These are phyloP conservation scores for Choristoneura rosaceana DNA, from an alignment of 2,888 invertebrate genomes.

Conservation along the genomic window DNA sequence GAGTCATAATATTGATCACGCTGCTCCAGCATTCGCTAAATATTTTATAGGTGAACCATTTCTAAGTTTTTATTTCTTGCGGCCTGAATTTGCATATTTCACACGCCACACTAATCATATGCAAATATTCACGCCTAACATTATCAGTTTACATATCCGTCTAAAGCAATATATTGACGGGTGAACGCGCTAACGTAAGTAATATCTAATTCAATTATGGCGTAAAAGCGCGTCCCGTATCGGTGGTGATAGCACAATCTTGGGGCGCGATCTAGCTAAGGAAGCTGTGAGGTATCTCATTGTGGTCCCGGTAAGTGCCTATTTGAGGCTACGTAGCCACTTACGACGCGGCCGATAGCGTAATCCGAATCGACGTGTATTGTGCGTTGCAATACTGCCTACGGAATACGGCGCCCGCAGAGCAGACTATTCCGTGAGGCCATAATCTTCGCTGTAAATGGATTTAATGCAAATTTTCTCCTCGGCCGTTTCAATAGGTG, in stretches of 20 bases:
- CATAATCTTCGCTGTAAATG: slow-evolving; percentile 76
- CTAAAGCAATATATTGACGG: slow-evolving; percentile 53
- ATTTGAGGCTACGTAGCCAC: slow-evolving; percentile 77
- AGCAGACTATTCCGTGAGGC: slow-evolving; percentile 67
- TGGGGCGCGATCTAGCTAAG: slow-evolving; percentile 68
- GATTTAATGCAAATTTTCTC: slow-evolving; percentile 77
- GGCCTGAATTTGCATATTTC: slow-evolving; percentile 25
- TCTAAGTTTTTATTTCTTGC: background rate
- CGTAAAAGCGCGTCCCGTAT: slow-evolving; percentile 71
- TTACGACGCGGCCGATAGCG: slow-evolving; percentile 72
- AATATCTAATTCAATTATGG: slow-evolving; percentile 78
- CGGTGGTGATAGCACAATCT: slow-evolving; percentile 74
- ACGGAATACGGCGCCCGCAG: slow-evolving; percentile 59
- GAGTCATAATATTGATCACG: background rate
- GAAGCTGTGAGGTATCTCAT: slow-evolving; percentile 76
- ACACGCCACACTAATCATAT: slow-evolving; percentile 38
- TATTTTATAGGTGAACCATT: background rate
- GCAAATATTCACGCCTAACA: slow-evolving; percentile 41
- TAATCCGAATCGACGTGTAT: slow-evolving; percentile 79
- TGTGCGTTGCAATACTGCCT: slow-evolving; percentile 70
- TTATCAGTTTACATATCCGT: slow-evolving; percentile 50
- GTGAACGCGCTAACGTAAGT: slow-evolving; percentile 57
- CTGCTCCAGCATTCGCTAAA: background rate
- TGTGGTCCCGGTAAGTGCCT: slow-evolving; percentile 77
- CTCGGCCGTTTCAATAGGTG: slow-evolving; percentile 65